Conservation (phyloP, 2,888 invertebrate genomes). For the Aphidoletes aphidimyza region DNA sequence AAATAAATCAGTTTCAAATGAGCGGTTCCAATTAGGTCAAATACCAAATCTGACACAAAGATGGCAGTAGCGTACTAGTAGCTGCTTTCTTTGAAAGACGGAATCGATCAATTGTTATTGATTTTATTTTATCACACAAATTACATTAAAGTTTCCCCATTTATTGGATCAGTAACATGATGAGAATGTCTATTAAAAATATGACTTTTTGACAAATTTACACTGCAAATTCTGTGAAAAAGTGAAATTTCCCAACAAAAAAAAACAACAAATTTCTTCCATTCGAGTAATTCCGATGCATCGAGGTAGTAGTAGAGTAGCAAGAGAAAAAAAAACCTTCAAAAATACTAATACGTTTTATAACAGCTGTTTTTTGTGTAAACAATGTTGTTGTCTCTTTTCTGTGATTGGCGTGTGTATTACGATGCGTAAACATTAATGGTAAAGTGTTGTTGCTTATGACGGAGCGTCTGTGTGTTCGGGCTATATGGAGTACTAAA, state of each 20-base stretch:
- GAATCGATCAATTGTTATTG: too few relatives aligned
- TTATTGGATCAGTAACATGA: too few relatives aligned
- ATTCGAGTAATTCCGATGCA: not conserved
- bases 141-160: too few relatives aligned
- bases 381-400: conserved; percentile 35
- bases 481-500: not conserved
- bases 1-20: too few relatives aligned
- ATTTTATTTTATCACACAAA: too few relatives aligned
- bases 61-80: not conserved
- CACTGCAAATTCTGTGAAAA: too few relatives aligned
- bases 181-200: too few relatives aligned
- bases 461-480: not conserved
- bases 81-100: too few relatives aligned
- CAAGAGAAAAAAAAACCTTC: not conserved
- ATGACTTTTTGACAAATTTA: too few relatives aligned
- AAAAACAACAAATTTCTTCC: not conserved
- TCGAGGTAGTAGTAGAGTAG: not conserved
- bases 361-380: conserved; percentile 37
- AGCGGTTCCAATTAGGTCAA: not conserved
- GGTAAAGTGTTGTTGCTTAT: not conserved
- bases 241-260: too few relatives aligned
- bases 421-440: not conserved
- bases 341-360: conserved; percentile 9
- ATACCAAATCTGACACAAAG: not conserved
- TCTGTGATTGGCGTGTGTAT: not conserved